Conservation (phyloP, 2,888 invertebrate genomes). For the Hesperia comma region DNA sequence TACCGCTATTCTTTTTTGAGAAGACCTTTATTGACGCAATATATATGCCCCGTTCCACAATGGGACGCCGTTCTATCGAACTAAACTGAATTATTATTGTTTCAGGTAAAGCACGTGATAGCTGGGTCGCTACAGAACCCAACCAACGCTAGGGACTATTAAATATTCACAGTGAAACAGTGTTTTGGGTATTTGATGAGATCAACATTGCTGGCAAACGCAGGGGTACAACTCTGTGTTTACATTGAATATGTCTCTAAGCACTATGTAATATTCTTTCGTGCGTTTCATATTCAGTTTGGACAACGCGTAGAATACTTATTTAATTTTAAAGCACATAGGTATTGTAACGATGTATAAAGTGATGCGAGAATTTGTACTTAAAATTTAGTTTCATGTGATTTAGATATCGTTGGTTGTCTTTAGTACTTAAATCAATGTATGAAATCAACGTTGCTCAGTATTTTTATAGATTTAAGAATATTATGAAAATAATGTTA, state of each 20-base stretch:
- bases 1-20: slow-evolving; percentile 74
- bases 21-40: slow-evolving; percentile 54
- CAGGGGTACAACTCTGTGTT: slow-evolving; percentile 23
- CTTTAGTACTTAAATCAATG: slow-evolving; percentile 63
- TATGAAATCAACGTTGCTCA: slow-evolving; percentile 79
- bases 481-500: slow-evolving; percentile 64
- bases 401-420: slow-evolving; percentile 60
- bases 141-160: slow-evolving; percentile 58
- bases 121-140: slow-evolving; percentile 67
- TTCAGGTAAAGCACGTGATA: slow-evolving; percentile 78
- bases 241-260: slow-evolving; percentile 34
- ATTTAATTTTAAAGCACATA: slow-evolving; percentile 63
- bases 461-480: slow-evolving; percentile 81
- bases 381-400: slow-evolving; percentile 63
- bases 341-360: slow-evolving; percentile 61
- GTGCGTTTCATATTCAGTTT: slow-evolving; percentile 32
- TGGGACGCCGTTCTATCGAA: slow-evolving; percentile 14
- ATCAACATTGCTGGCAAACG: slow-evolving; percentile 50
- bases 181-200: slow-evolving; percentile 58
- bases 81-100: slow-evolving; percentile 50
- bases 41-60: slow-evolving; percentile 28
- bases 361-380: slow-evolving; percentile 60
- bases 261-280: slow-evolving; percentile 37
- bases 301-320: slow-evolving; percentile 60
- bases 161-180: slow-evolving; percentile 69